A percentile compares a stretch with the other conserved stretches of the same genome.
These are phyloP conservation scores for Lasioglossum oenotherae DNA, from an alignment of 2,888 invertebrate species.

Conservation along the genomic window DNA sequence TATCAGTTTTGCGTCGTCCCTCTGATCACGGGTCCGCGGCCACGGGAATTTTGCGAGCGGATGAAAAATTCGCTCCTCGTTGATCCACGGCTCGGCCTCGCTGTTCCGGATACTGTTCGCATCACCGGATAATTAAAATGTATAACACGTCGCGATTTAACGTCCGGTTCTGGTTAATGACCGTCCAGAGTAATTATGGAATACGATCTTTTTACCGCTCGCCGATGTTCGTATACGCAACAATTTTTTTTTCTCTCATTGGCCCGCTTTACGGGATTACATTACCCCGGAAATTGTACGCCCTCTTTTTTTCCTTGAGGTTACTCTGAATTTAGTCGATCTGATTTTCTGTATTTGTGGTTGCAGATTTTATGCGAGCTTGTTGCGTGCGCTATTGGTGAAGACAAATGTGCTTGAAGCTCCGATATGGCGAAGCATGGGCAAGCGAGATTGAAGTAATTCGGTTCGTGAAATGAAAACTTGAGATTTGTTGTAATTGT, in stretches of 20 bases:
- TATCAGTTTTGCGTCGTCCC: neutral
- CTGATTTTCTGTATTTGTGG: neutral
- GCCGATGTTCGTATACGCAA: neutral
- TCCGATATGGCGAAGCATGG: neutral
- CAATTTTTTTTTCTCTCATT: neutral
- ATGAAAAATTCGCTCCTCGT: neutral
- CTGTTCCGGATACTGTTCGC: neutral
- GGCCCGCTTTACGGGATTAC: neutral
- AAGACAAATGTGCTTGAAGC: neutral
- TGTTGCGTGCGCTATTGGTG: neutral
- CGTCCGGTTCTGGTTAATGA: neutral
- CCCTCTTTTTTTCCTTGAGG: neutral
- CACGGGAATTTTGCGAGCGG: neutral
- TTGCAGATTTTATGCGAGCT: neutral
- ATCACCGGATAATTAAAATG: neutral
- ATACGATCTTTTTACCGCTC: neutral
- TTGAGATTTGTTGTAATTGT: neutral
- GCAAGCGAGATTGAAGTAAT: neutral
- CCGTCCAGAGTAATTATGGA: neutral
- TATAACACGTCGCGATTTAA: neutral
- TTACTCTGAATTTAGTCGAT: neutral
- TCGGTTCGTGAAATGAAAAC: neutral
- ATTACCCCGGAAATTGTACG: neutral
- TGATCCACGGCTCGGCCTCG: neutral
- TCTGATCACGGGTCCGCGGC: neutral